phyloP scores from a whole-genome alignment of 1,140 invertebrate genomes.

The Drosophila tropicalis region DNA sequence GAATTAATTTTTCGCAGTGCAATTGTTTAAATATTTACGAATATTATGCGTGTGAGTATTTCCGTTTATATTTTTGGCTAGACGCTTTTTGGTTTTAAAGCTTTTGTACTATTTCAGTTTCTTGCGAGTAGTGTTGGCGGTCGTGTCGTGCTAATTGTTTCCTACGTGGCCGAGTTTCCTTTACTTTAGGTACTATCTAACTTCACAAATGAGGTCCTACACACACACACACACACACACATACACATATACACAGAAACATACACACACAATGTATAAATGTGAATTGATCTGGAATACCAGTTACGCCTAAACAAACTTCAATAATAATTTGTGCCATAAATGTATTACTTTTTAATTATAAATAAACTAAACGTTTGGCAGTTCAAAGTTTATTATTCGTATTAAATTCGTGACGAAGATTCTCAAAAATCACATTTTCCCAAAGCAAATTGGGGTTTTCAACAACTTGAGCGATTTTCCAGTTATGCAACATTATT shows the following conservation, averaged over 20 bases:
- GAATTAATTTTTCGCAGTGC: constrained; percentile 32
- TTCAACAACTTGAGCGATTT: constrained; percentile 38
- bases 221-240: too few relatives aligned
- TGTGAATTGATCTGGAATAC: neutral
- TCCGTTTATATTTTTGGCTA: constrained; percentile 77
- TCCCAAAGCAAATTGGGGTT: constrained; percentile 26
- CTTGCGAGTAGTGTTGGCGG: constrained; percentile 77
- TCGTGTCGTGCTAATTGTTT: constrained; percentile 76
- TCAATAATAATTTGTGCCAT: neutral
- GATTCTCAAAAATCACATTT: constrained; percentile 1
- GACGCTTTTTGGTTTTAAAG: constrained; percentile 71
- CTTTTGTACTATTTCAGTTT: constrained; percentile 77
- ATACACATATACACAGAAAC: too few relatives aligned
- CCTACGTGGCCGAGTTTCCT: constrained; percentile 63
- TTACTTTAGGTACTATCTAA: constrained; percentile 55
- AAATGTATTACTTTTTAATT: neutral
- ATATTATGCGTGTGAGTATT: constrained; percentile 67
- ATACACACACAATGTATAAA: neutral
- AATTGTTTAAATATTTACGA: constrained; percentile 62
- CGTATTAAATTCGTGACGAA: neutral
- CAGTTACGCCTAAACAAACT: neutral
- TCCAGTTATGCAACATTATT: constrained; percentile 67
- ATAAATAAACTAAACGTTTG: neutral
- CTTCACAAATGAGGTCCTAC: constrained; percentile 16
- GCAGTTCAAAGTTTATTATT: neutral